phyloP scores from a whole-genome alignment of 2,888 invertebrate species.

The Nowickia ferox region DNA sequence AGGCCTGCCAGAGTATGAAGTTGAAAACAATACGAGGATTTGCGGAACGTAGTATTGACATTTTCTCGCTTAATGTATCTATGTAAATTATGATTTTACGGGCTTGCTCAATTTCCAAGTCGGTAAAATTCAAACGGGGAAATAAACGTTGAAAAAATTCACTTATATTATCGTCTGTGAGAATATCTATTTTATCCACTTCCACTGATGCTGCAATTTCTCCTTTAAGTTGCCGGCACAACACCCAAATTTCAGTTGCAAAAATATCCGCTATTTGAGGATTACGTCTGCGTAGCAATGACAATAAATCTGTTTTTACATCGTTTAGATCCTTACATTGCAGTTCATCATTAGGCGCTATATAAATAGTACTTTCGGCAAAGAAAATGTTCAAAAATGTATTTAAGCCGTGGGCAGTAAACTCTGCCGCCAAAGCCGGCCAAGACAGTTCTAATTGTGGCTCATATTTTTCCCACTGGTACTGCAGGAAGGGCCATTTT shows the following conservation, averaged over 20 bases:
- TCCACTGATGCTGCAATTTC: constrained; percentile 48
- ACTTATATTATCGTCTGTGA: constrained; percentile 71
- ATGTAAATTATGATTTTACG: constrained; percentile 76
- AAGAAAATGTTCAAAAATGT: constrained; percentile 79
- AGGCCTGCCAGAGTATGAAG: constrained; percentile 80
- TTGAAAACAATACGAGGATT: constrained; percentile 79
- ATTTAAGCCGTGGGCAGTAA: constrained; percentile 78
- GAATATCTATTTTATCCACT: constrained; percentile 49
- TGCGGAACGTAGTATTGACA: constrained; percentile 74
- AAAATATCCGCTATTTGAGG: constrained; percentile 77
- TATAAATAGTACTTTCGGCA: constrained; percentile 78
- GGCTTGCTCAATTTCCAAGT: constrained; percentile 73
- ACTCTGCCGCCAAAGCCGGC: constrained; percentile 77
- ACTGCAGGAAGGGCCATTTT: constrained; percentile 78
- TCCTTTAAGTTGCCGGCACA: constrained; percentile 76
- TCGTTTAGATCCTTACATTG: constrained; percentile 75
- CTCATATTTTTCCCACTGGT: constrained; percentile 77
- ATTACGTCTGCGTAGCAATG: constrained; percentile 73
- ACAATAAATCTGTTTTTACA: constrained; percentile 69
- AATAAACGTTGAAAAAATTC: constrained; percentile 77
- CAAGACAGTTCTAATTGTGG: constrained; percentile 75
- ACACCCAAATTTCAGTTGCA: constrained; percentile 76
- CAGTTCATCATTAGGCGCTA: constrained; percentile 75
- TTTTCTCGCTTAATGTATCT: constrained; percentile 73
- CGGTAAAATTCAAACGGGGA: constrained; percentile 75